Conservation (phyloP, 2,797 vertebrate genomes). For the Poecile montanus region DNA sequence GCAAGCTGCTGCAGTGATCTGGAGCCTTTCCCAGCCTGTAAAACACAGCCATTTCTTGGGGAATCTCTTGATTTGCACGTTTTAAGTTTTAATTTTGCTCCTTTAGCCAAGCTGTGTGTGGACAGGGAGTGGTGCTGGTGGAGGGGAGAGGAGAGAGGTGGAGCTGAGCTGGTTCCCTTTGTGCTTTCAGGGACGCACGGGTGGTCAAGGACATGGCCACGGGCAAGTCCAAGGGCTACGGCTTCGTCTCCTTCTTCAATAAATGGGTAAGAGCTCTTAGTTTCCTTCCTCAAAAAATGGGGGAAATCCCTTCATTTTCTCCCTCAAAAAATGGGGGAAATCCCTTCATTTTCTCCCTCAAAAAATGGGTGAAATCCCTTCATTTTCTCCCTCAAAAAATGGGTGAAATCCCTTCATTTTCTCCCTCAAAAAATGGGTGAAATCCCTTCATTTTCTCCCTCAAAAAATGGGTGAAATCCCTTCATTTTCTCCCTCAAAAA, state of each 20-base stretch:
- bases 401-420: neutral
- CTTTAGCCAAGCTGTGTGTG: slow-evolving; percentile 25
- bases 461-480: neutral
- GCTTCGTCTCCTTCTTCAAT: slow-evolving; percentile 88
- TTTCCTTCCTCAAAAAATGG: no score
- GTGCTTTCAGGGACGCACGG: slow-evolving; percentile 89
- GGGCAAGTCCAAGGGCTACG: slow-evolving; percentile 98
- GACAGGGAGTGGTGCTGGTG: slow-evolving; percentile 57
- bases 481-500: fast-evolving
- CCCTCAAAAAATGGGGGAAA: neutral
- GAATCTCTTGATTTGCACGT: slow-evolving; percentile 77
- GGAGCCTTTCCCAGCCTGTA: neutral
- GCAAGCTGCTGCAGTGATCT: slow-evolving; percentile 34
- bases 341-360: no score
- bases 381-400: fast-evolving
- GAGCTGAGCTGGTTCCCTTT: slow-evolving; percentile 26
- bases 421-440: neutral
- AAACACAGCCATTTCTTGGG: neutral
- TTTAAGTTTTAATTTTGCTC: slow-evolving; percentile 54
- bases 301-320: neutral
- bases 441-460: neutral
- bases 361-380: no score
- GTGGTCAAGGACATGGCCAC: slow-evolving; percentile 99
- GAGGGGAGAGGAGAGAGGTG: slow-evolving; percentile 52
- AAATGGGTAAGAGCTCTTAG: no score